Evolutionary conservation across 2,113 vertebrate genomes (phyloP).

Genomic region (Upupa epops): DNA sequence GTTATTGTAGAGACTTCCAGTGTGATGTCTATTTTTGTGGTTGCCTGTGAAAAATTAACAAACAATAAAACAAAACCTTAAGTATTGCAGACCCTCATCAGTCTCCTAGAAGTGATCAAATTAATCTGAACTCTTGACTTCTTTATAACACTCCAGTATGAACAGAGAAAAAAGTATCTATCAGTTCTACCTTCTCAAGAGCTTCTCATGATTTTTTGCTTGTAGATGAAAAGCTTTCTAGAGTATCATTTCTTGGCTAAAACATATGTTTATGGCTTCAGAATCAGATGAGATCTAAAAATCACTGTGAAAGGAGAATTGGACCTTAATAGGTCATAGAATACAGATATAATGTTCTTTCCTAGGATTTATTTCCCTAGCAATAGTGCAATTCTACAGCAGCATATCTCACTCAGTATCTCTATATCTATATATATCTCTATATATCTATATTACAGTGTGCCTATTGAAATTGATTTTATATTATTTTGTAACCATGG

Average conservation of each 20-base stretch:
- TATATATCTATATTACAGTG: neutral
- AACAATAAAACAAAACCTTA: neutral
- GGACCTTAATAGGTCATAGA: neutral
- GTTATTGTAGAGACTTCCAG: neutral
- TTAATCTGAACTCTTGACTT: neutral
- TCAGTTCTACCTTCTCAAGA: neutral
- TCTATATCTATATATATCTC: too few relatives aligned
- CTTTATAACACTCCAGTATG: neutral
- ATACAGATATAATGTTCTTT: neutral
- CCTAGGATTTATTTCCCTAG: neutral
- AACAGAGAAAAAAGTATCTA: neutral
- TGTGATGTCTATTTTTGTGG: neutral
- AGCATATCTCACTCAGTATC: neutral
- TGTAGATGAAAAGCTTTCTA: neutral
- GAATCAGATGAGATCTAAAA: neutral
- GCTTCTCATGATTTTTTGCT: neutral
- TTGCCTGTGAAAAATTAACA: neutral
- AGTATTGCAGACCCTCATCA: neutral
- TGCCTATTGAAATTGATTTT: neutral
- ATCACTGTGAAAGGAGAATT: neutral
- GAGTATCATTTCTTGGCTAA: neutral
- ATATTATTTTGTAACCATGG: neutral
- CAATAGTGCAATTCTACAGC: neutral
- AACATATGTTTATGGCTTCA: neutral
- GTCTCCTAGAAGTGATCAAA: neutral